Base-by-base conservation (phyloP, 2,888 invertebrate species). In the Strigamia transsilvanica region DNA sequence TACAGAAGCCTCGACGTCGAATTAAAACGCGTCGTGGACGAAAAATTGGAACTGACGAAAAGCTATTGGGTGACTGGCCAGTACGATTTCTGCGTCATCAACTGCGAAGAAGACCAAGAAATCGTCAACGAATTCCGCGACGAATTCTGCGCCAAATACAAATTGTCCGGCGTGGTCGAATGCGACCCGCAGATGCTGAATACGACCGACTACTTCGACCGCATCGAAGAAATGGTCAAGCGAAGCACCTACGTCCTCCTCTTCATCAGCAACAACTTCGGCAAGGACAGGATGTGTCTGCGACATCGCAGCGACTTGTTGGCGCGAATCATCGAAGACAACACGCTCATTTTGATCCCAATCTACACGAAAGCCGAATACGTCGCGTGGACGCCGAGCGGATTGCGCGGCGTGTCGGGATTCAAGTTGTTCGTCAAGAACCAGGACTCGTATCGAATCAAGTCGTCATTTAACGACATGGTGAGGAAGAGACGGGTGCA, bases 351-450 rank as follows among this genome's bases (percentile, higher is more conserved):
- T 61, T 21, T 61, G 23, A 23, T 61, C 9, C 61, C 61, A 6
- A 61, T 61, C 61, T 61, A 61, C 61, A 61, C 61, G 23, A 61
- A 61, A 12, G 9, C 61, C 61, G 23, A 61, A 61, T 61, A 21
- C 23, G 18, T 23, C 4, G 23, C 18, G 3, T 6, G 0, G 23
- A 61, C 23, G 18, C 61, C 61, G 9, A 9, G 18, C 23, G 61
- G 61, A 2, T 9, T 61, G 18, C 21, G 61, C 0, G 18, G 18
- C 9, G 23, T 61, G 5, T 6, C 61, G 23, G 61, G 61, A 61
- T 61, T 61, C 23, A 61, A 61, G 23, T 23, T 61, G 23, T 21
- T 21, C 7, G 23, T 21, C 61, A 23, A 61, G 18, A 61, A 61
- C 21, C 7, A 61, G 61, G 61, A 61, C 23, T 4, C 18, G 18